Conservation (phyloP, 2,113 vertebrate genomes). For the Heterotis niloticus region DNA sequence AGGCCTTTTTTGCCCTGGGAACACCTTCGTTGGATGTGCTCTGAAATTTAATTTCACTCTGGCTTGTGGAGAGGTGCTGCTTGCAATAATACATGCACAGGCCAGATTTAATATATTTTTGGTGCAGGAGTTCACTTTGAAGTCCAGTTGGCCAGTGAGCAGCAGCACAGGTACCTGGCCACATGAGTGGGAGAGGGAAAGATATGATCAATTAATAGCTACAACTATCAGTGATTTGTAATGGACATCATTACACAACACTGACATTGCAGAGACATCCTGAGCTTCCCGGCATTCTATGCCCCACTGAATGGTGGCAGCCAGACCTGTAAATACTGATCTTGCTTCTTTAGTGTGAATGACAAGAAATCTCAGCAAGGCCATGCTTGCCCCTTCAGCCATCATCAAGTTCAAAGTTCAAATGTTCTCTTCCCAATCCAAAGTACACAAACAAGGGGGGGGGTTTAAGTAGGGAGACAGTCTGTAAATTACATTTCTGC, state of each 20-base stretch:
- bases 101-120: neutral
- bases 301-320: neutral
- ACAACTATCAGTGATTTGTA: neutral
- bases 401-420: neutral
- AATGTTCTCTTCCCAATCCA: conserved; percentile 1
- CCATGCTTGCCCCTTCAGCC: neutral
- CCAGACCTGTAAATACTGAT: neutral
- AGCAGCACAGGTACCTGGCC: neutral
- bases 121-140: neutral
- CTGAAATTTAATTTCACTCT: conserved; percentile 5
- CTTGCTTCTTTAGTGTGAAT: neutral
- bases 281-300: neutral
- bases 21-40: neutral
- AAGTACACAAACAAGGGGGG: conserved; percentile 2
- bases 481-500: conserved; percentile 15
- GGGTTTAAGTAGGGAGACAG: neutral
- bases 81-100: neutral
- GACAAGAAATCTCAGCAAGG: neutral
- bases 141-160: conserved; percentile 5
- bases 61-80: neutral
- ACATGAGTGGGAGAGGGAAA: neutral
- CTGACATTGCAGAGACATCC: neutral
- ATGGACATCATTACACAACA: neutral
- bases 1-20: neutral
- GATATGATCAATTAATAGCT: neutral